Evolutionary conservation across 30 jellyfish, hydroid and myxozoan genomes (phyloP).

Genomic region (Aurelia sp.): DNA sequence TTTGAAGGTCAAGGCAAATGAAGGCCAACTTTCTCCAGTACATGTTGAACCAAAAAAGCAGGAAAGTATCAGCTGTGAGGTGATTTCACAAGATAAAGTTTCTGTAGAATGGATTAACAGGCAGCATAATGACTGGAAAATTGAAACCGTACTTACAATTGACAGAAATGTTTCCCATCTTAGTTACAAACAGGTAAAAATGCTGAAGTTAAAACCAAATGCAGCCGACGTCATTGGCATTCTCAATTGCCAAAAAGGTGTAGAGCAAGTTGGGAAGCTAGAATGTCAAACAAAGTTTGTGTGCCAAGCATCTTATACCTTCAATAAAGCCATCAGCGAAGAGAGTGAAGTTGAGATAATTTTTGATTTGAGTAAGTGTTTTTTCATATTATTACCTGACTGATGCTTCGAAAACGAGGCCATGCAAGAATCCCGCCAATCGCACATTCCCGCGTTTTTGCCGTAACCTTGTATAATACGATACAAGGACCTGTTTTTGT

Average conservation of each 20-base stretch:
- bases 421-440: too few relatives aligned
- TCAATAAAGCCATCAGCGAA: constrained; percentile 11
- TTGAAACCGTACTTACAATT: background rate
- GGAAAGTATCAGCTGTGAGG: constrained; percentile 2
- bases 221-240: constrained; percentile 32
- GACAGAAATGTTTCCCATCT: background rate
- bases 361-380: constrained; percentile 31
- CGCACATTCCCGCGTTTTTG: too few relatives aligned
- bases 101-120: constrained; percentile 25
- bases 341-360: constrained; percentile 3
- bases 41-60: background rate
- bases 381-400: background rate
- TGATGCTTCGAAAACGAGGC: too few relatives aligned
- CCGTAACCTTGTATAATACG: too few relatives aligned
- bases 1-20: background rate
- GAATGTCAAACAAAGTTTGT: constrained; percentile 11
- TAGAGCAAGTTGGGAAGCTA: background rate
- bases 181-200: background rate
- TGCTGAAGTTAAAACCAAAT: constrained; percentile 13
- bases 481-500: too few relatives aligned
- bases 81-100: constrained; percentile 12
- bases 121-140: background rate
- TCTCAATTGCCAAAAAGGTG: constrained; percentile 3
- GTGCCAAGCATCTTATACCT: constrained; percentile 23
- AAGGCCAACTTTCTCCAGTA: constrained; percentile 26